Conservation (phyloP, 1,140 invertebrate species). For the Nasonia vitripennis region DNA sequence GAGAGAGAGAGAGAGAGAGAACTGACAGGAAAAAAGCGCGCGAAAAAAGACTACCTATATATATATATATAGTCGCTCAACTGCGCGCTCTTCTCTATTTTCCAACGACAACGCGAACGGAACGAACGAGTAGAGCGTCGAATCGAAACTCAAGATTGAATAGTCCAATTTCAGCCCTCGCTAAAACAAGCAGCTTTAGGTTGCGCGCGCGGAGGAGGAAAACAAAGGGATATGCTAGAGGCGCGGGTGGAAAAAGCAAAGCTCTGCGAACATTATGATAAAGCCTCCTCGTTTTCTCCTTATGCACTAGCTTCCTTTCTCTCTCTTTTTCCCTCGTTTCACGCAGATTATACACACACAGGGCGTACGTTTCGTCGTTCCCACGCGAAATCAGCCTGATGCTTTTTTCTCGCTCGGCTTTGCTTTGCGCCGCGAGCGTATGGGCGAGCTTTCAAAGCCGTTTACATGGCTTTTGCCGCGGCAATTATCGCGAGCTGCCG, state of each 20-base stretch:
- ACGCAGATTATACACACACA: neutral
- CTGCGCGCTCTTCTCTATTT: neutral
- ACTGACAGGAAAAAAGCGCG: neutral
- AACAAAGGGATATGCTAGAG: neutral
- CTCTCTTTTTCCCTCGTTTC: neutral
- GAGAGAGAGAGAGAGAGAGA: no score
- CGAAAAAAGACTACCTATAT: neutral
- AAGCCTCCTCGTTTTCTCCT: slow-evolving; percentile 30
- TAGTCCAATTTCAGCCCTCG: slow-evolving; percentile 7
- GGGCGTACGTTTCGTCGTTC: neutral
- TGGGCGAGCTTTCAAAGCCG: neutral
- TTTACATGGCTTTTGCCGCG: neutral
- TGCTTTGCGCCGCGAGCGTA: neutral
- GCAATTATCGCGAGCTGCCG: slow-evolving; percentile 12
- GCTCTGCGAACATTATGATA: slow-evolving; percentile 10
- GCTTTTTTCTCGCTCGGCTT: slow-evolving; percentile 11
- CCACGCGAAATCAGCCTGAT: slow-evolving; percentile 11
- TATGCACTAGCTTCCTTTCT: neutral
- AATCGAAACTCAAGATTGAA: slow-evolving; percentile 32
- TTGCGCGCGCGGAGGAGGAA: neutral
- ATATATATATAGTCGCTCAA: neutral
- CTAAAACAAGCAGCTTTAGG: slow-evolving; percentile 2
- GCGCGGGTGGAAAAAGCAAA: neutral
- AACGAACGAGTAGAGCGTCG: neutral
- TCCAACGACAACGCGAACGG: neutral